Percentiles rank a stretch among this genome's conserved stretches.
Conservation (phyloP, 2,888 invertebrate genomes). For the Drosophila phalerata region DNA sequence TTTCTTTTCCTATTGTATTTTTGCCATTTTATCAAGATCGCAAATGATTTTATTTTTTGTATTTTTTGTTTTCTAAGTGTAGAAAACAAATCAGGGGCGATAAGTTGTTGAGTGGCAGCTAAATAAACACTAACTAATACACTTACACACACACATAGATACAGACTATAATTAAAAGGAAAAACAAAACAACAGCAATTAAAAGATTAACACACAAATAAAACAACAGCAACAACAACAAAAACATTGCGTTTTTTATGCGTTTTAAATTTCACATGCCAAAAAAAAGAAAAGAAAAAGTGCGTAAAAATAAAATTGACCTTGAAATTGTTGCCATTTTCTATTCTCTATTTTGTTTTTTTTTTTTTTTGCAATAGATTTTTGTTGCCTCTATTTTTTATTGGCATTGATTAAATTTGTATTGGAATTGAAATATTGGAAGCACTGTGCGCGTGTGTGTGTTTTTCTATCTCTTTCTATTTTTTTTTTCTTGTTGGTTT, state of each 20-base stretch:
- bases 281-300: conserved; percentile 55
- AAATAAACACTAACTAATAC: conserved; percentile 53
- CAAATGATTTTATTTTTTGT: conserved; percentile 52
- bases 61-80: conserved; percentile 59
- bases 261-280: conserved; percentile 78
- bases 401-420: conserved; percentile 35
- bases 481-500: conserved; percentile 33
- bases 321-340: conserved; percentile 60
- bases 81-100: conserved; percentile 73
- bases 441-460: conserved; percentile 8
- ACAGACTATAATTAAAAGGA: conserved; percentile 11
- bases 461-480: conserved; percentile 6
- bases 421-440: conserved; percentile 36
- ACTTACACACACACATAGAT: background rate
- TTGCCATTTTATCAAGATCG: conserved; percentile 70
- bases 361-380: conserved; percentile 18
- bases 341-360: background rate
- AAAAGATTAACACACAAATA: conserved; percentile 76
- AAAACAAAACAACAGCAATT: conserved; percentile 71
- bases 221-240: conserved; percentile 30
- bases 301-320: conserved; percentile 79
- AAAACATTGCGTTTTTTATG: conserved; percentile 62
- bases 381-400: conserved; percentile 1
- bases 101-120: conserved; percentile 71
- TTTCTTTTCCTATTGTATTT: conserved; percentile 34